Conservation (phyloP, 2,888 invertebrate genomes). For the Catocala nupta region DNA sequence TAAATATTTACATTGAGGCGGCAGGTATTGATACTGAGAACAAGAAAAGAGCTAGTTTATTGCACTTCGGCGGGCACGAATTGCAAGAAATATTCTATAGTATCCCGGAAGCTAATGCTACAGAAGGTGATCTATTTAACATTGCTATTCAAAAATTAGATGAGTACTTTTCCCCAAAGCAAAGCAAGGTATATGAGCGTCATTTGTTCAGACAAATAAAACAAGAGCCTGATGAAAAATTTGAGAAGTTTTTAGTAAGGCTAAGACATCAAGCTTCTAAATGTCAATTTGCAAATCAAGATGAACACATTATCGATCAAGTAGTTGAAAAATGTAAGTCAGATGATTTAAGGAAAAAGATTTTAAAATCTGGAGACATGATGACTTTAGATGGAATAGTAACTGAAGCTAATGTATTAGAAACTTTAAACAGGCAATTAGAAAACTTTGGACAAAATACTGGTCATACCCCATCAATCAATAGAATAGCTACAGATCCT, state of each 20-base stretch:
- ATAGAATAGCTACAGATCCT: too few species aligned
- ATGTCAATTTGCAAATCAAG: constrained; percentile 35
- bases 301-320: constrained; percentile 46
- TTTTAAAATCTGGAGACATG: constrained; percentile 34
- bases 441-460: not conserved
- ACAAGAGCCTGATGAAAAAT: constrained; percentile 40
- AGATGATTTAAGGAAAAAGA: constrained; percentile 36
- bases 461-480: too few species aligned
- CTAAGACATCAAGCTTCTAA: constrained; percentile 41
- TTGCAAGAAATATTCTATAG: too few species aligned
- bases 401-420: constrained; percentile 42
- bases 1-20: too few species aligned
- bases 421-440: constrained; percentile 29
- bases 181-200: constrained; percentile 28
- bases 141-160: constrained; percentile 23
- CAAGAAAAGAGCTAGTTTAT: too few species aligned
- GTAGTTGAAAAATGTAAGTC: constrained; percentile 38
- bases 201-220: constrained; percentile 32
- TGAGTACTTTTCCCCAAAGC: constrained; percentile 28
- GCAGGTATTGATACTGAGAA: too few species aligned
- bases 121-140: not conserved
- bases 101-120: too few species aligned
- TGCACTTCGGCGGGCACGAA: too few species aligned
- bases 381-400: constrained; percentile 35
- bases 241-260: constrained; percentile 40